A percentile compares a stretch with the other conserved stretches of the same genome.
Conservation (phyloP, 2,113 vertebrate genomes). For the Spermophilus dauricus region DNA sequence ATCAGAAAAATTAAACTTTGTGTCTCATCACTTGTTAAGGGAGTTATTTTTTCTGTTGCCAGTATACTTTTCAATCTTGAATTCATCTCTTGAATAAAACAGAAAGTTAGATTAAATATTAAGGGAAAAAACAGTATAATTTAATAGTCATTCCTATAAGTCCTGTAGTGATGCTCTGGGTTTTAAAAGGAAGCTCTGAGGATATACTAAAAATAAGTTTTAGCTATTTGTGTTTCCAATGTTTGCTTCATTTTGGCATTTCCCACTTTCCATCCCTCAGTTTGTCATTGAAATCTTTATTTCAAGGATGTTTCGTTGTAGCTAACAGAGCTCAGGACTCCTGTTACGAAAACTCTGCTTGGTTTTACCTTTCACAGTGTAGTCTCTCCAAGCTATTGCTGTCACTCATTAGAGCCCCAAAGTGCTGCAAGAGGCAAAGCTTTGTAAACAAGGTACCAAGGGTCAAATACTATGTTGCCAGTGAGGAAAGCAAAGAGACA, state of each 20-base stretch:
- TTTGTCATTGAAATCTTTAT: neutral
- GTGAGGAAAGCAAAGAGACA: neutral
- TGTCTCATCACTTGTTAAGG: neutral
- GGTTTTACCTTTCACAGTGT: neutral
- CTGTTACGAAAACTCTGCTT: neutral
- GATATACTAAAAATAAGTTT: slow-evolving; percentile 33
- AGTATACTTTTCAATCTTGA: neutral
- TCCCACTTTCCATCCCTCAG: neutral
- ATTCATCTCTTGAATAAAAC: neutral
- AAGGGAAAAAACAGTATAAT: neutral
- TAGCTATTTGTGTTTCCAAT: neutral
- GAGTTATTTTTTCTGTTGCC: slow-evolving; percentile 22
- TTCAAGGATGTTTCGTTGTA: slow-evolving; percentile 43
- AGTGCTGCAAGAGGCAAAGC: neutral
- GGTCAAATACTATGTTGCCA: slow-evolving; percentile 5
- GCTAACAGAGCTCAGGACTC: neutral
- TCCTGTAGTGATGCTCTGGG: neutral
- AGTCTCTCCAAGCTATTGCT: neutral
- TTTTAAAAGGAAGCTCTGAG: slow-evolving; percentile 4
- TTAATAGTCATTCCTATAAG: slow-evolving; percentile 12
- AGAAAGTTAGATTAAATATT: neutral
- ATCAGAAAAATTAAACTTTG: slow-evolving; percentile 28
- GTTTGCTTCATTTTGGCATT: neutral
- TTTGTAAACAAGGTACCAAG: slow-evolving; percentile 17
- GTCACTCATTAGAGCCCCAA: neutral